Evolutionary conservation across 2,113 vertebrate genomes (phyloP).

Genomic region (Phrynocephalus versicolor): DNA sequence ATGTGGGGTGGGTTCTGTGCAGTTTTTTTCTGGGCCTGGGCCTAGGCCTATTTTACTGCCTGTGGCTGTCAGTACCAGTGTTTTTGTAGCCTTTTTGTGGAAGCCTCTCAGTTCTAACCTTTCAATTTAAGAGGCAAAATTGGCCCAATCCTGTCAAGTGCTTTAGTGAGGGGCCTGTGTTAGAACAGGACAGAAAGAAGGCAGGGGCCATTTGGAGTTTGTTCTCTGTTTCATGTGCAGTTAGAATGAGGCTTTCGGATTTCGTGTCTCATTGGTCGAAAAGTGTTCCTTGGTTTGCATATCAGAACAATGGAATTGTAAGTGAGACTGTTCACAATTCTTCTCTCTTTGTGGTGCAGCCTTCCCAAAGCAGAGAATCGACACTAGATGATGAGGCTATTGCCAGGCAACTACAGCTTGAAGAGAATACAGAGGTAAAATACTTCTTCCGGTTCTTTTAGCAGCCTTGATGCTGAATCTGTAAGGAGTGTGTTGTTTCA

Average conservation of each 20-base stretch:
- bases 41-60: background rate
- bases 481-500: background rate
- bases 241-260: accelerated
- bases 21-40: no score
- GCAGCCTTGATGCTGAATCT: background rate
- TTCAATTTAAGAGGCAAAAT: no score
- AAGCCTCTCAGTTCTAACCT: background rate
- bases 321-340: conserved; percentile 44
- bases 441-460: background rate
- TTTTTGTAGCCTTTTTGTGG: background rate
- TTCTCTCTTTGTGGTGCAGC: conserved; percentile 68
- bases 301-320: background rate
- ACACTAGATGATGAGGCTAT: conserved; percentile 85
- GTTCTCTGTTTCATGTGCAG: background rate
- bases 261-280: background rate
- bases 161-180: background rate
- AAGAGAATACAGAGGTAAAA: conserved; percentile 89
- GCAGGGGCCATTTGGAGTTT: background rate
- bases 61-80: background rate
- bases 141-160: background rate
- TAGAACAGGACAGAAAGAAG: background rate
- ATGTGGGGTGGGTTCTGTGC: no score
- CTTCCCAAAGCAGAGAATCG: conserved; percentile 73
- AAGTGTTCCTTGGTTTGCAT: background rate
- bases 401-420: conserved; percentile 87